Evolutionary conservation across 2,113 vertebrate species (phyloP).

Genomic region (Saguinus midas): DNA sequence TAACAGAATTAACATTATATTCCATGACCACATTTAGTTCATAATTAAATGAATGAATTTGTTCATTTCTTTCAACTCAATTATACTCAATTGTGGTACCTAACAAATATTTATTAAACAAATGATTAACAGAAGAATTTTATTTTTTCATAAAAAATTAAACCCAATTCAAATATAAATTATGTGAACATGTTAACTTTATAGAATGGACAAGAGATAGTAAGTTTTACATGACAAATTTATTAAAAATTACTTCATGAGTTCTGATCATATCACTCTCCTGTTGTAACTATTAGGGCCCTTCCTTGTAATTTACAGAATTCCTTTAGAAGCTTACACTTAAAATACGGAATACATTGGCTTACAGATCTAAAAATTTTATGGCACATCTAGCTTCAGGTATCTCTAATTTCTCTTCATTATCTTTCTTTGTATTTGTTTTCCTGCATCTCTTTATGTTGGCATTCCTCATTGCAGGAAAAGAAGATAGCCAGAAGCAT

Average conservation of each 20-base stretch:
- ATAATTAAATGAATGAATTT: conserved; percentile 28
- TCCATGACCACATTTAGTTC: not conserved
- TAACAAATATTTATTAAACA: not conserved
- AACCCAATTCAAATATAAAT: not conserved
- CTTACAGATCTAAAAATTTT: not conserved
- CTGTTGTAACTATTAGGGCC: not conserved
- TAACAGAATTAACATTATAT: conserved; percentile 7
- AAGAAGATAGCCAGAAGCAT: not conserved
- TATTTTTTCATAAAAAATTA: not conserved
- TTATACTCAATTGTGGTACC: not conserved
- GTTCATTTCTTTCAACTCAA: not conserved
- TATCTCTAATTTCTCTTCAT: not conserved
- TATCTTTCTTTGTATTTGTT: not conserved
- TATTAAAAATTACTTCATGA: not conserved
- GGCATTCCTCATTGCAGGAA: not conserved
- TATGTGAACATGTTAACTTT: not conserved
- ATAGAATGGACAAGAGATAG: not conserved
- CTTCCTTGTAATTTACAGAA: not conserved
- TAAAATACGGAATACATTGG: not conserved
- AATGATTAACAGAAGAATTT: not conserved
- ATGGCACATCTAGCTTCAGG: not conserved
- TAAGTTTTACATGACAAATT: not conserved
- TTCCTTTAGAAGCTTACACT: not conserved
- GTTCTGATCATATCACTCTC: not conserved
- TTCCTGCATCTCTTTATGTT: not conserved